A percentile compares a stretch with the other conserved stretches of the same genome.
Evolutionary conservation across 2,888 invertebrate genomes (phyloP).

Genomic region (Lasioglossum vierecki): DNA sequence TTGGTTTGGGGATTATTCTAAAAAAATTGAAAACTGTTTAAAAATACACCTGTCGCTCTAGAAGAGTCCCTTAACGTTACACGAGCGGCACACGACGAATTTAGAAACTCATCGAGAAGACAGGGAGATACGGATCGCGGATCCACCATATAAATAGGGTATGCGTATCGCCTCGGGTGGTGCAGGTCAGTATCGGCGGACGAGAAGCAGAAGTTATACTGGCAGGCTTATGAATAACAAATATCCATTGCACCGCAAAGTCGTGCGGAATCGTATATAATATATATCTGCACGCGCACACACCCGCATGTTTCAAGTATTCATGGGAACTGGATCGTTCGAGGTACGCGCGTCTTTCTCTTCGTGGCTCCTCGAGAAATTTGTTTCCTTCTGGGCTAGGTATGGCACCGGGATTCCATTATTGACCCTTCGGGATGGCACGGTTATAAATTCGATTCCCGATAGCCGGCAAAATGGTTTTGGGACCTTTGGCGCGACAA

Average conservation of each 20-base stretch:
- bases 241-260: constrained; percentile 52
- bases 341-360: constrained; percentile 44
- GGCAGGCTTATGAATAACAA: constrained; percentile 67
- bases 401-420: constrained; percentile 16
- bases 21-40: neutral
- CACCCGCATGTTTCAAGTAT: constrained; percentile 43
- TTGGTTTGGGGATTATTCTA: neutral
- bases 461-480: neutral
- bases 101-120: constrained; percentile 38
- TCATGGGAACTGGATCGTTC: constrained; percentile 68
- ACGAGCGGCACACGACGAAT: constrained; percentile 21
- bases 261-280: constrained; percentile 51
- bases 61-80: neutral
- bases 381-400: constrained; percentile 31
- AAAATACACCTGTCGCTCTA: neutral
- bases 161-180: constrained; percentile 44
- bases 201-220: constrained; percentile 59
- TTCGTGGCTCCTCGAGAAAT: constrained; percentile 43
- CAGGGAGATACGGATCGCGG: constrained; percentile 43
- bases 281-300: neutral
- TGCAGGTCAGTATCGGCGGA: constrained; percentile 59
- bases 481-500: neutral
- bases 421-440: constrained; percentile 23
- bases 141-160: constrained; percentile 47
- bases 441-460: neutral